These are phyloP conservation scores for Platyrinchus mystaceus DNA, from an alignment of 2,797 vertebrate genomes.

Conservation along the genomic window DNA sequence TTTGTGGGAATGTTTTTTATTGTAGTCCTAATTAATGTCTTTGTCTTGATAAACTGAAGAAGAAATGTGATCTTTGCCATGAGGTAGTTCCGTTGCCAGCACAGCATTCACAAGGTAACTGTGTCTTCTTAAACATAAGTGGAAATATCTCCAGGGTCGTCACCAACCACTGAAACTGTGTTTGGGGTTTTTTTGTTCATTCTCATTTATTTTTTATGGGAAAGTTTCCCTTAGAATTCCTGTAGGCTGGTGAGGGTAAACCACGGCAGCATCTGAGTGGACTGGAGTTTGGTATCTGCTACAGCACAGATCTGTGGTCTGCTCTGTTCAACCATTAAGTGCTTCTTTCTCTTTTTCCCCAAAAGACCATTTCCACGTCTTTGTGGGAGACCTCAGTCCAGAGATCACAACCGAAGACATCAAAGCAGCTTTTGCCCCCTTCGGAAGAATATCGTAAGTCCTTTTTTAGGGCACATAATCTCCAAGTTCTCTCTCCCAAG, in stretches of 20 bases:
- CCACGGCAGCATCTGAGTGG: neutral
- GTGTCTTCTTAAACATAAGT: slow-evolving; percentile 76
- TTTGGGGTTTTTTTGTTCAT: neutral
- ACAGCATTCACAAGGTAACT: slow-evolving; percentile 75
- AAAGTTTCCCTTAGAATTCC: neutral
- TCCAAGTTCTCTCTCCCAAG: neutral
- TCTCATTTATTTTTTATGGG: neutral
- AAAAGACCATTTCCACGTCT: slow-evolving; percentile 97
- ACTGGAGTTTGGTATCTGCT: neutral
- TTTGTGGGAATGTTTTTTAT: slow-evolving; percentile 16
- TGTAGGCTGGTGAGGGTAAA: neutral
- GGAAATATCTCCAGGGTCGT: slow-evolving; percentile 68
- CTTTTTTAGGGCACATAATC: neutral
- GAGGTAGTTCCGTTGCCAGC: slow-evolving; percentile 79
- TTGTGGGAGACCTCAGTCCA: slow-evolving; percentile 97
- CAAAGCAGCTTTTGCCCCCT: slow-evolving; percentile 95
- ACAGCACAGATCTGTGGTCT: neutral
- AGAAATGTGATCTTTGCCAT: slow-evolving; percentile 79
- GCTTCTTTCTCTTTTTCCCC: slow-evolving; percentile 50
- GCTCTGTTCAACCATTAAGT: slow-evolving; percentile 24
- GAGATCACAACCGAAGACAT: slow-evolving; percentile 99
- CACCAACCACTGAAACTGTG: slow-evolving; percentile 58
- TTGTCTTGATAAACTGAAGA: slow-evolving; percentile 76
- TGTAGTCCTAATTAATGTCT: slow-evolving; percentile 64
- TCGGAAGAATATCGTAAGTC: slow-evolving; percentile 98